phyloP scores from a whole-genome alignment of 2,888 invertebrate species.

The Parelbella ahira region DNA sequence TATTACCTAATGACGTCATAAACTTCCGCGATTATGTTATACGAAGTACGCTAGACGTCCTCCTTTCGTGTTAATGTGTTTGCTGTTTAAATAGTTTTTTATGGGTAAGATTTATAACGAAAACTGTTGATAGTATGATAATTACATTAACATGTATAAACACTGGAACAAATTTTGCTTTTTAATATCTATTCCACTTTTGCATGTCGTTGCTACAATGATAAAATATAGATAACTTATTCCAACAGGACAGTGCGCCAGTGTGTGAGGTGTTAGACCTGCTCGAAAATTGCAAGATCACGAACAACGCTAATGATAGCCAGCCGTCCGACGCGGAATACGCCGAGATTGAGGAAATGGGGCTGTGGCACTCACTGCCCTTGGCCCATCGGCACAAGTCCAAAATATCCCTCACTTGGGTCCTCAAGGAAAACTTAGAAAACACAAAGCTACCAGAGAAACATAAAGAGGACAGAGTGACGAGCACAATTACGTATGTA shows the following conservation, averaged over 20 bases:
- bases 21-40: conserved; percentile 16
- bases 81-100: too few relatives aligned
- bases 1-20: conserved; percentile 10
- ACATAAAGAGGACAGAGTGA: conserved; percentile 34
- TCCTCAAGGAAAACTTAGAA: conserved; percentile 83
- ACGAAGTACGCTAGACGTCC: conserved; percentile 11
- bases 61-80: conserved; percentile 8
- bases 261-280: conserved; percentile 64
- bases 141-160: too few relatives aligned
- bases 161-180: too few relatives aligned
- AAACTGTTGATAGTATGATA: too few relatives aligned
- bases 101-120: too few relatives aligned
- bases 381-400: conserved; percentile 72
- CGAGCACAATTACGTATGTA: conserved; percentile 25
- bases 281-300: conserved; percentile 60
- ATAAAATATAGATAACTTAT: conserved; percentile 12
- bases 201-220: too few relatives aligned
- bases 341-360: conserved; percentile 72
- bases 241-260: conserved; percentile 46
- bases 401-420: conserved; percentile 88
- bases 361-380: conserved; percentile 73
- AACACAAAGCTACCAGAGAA: conserved; percentile 47
- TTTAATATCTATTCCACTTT: too few relatives aligned
- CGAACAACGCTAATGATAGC: conserved; percentile 40
- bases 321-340: conserved; percentile 55